These are phyloP conservation scores for Epistrophella euchroma DNA, from an alignment of 2,888 invertebrate genomes.

Conservation along the genomic window DNA sequence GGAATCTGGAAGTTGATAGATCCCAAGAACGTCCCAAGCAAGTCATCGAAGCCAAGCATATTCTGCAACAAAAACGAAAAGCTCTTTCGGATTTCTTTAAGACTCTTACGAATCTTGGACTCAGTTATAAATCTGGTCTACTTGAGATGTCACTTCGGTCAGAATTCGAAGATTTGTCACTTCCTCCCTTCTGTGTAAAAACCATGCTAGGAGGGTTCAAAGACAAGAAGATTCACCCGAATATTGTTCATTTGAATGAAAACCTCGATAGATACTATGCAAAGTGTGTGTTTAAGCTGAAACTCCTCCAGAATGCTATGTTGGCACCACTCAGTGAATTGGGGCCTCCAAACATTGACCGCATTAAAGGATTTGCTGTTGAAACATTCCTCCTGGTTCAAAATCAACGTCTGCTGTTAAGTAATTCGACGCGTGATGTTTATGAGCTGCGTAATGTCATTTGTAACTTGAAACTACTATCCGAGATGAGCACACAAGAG, in stretches of 20 bases:
- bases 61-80: slow-evolving; percentile 93
- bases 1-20: slow-evolving; percentile 84
- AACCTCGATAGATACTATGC: slow-evolving; percentile 82
- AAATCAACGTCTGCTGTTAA: slow-evolving; percentile 87
- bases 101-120: slow-evolving; percentile 88
- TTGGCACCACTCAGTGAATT: slow-evolving; percentile 90
- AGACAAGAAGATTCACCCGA: slow-evolving; percentile 84
- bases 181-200: slow-evolving; percentile 89
- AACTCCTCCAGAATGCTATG: slow-evolving; percentile 82
- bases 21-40: slow-evolving; percentile 87
- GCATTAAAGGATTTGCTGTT: slow-evolving; percentile 93
- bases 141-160: slow-evolving; percentile 85
- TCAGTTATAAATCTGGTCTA: slow-evolving; percentile 93
- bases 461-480: slow-evolving; percentile 80
- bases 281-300: slow-evolving; percentile 82
- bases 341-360: slow-evolving; percentile 91
- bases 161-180: slow-evolving; percentile 86
- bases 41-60: slow-evolving; percentile 91
- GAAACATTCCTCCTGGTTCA: slow-evolving; percentile 90
- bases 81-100: slow-evolving; percentile 94
- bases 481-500: slow-evolving; percentile 76
- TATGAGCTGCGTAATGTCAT: slow-evolving; percentile 86
- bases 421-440: slow-evolving; percentile 86
- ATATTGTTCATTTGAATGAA: slow-evolving; percentile 81
- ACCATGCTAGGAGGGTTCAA: slow-evolving; percentile 86